These are phyloP conservation scores for Thecocarcelia acutangulata DNA, from an alignment of 2,888 invertebrate genomes.

Conservation along the genomic window DNA sequence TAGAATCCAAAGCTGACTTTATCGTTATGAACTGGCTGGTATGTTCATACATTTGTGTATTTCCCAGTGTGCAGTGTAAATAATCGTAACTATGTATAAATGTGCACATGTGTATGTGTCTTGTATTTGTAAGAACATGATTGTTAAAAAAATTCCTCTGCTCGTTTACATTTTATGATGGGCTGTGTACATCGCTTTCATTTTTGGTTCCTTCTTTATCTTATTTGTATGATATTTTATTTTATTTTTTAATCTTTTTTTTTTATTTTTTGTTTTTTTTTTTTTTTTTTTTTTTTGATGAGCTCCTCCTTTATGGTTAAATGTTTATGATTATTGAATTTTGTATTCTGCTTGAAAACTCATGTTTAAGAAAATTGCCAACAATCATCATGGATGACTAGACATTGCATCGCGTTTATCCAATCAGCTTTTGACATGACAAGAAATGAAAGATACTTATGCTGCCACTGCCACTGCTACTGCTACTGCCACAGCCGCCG, in stretches of 20 bases:
- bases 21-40: constrained; percentile 2
- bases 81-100: constrained; percentile 8
- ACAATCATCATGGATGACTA: constrained; percentile 69
- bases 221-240: neutral
- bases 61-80: constrained; percentile 13
- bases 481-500: neutral
- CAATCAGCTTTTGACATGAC: constrained; percentile 69
- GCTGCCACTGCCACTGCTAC: constrained; percentile 14
- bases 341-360: constrained; percentile 66
- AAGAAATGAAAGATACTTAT: constrained; percentile 55
- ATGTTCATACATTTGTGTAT: neutral
- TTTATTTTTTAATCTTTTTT: neutral
- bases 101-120: neutral
- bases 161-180: constrained; percentile 66
- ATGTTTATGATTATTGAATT: constrained; percentile 70
- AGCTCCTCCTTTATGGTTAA: constrained; percentile 70
- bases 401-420: constrained; percentile 68
- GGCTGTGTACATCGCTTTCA: constrained; percentile 40
- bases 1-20: neutral
- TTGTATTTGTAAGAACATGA: constrained; percentile 47
- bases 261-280: neutral
- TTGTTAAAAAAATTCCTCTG: constrained; percentile 63
- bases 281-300: constrained; percentile 47
- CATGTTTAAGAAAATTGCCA: constrained; percentile 68
- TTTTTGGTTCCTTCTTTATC: constrained; percentile 28